Evolutionary conservation across 2,888 invertebrate genomes (phyloP), one percentile per base, ranked within the genome.

Genomic region (Aleiodes testaceus): DNA sequence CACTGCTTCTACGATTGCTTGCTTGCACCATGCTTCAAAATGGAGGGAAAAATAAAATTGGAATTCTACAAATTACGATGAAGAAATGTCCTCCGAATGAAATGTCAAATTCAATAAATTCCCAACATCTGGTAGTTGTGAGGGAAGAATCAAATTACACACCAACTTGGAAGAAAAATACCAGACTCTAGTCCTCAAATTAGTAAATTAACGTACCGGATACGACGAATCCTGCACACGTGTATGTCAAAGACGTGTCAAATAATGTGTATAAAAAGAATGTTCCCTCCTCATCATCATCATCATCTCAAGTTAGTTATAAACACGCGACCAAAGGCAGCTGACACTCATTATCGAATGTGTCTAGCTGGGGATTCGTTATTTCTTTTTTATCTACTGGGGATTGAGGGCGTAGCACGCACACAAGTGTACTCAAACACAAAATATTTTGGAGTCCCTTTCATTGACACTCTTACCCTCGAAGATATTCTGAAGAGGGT

Each of bases 301-400:
- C 9, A 36, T 36, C 9, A 36, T 50, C 18, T 7, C 11, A 18
- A 11, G 18, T 20, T 50, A 18, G 18, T 20, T 50, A 55, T 55
- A 55, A 55, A 55, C 55, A 50, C 69, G 69, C 49, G 30, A 63
- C 59, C 55, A 63, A 73, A 71, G 74, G 75, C 77, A 75, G 75
- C 75, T 77, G 77, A 73, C 73, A 70, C 70, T 77, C 72, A 74
- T 77, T 77, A 77, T 77, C 73, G 73, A 55, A 61, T 70, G 52
- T 73, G 75, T 75, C 71, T 70, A 20, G 61, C 18, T 30, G 50
- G 64, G 50, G 64, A 61, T 61, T 66, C 45, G 45, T 47, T 49
- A 36, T 64, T 55, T 65, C 61, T 30, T 22, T 61, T 22, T 66
- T 22, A 5, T 26, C 26, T 26, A 49, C 45, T 44, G 22, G 47